These are phyloP conservation scores for Mus spretus DNA, from an alignment of 2,797 vertebrate species.

Conservation along the genomic window DNA sequence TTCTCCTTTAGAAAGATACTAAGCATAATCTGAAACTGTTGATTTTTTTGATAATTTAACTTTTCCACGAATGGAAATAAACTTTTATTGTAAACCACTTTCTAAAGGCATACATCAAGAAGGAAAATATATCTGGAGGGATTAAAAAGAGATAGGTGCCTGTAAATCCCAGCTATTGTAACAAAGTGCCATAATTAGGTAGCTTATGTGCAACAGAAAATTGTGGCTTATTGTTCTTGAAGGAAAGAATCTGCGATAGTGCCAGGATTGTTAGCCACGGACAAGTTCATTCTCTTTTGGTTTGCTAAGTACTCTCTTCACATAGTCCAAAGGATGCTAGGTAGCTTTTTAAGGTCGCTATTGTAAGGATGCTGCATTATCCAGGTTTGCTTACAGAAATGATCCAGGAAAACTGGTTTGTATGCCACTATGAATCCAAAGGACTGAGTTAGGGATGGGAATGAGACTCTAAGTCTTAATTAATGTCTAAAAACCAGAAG, in stretches of 20 bases:
- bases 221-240: neutral
- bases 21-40: neutral
- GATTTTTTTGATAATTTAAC: slow-evolving; percentile 25
- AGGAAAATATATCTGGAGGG: neutral
- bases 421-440: neutral
- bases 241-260: too few relatives aligned
- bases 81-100: neutral
- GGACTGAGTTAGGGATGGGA: neutral
- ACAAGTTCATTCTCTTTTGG: neutral
- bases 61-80: neutral
- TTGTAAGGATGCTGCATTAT: neutral
- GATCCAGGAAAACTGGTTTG: neutral
- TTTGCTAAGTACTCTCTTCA: neutral
- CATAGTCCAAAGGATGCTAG: neutral
- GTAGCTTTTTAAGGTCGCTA: neutral
- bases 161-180: neutral
- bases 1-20: neutral
- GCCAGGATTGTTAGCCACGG: too few relatives aligned
- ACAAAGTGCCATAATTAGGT: neutral
- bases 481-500: neutral
- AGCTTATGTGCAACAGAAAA: neutral
- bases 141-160: neutral
- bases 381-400: neutral
- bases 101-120: neutral
- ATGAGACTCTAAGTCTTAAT: neutral